Evolutionary conservation across 2,113 vertebrate genomes (phyloP).

Genomic region (Chrysemys picta): DNA sequence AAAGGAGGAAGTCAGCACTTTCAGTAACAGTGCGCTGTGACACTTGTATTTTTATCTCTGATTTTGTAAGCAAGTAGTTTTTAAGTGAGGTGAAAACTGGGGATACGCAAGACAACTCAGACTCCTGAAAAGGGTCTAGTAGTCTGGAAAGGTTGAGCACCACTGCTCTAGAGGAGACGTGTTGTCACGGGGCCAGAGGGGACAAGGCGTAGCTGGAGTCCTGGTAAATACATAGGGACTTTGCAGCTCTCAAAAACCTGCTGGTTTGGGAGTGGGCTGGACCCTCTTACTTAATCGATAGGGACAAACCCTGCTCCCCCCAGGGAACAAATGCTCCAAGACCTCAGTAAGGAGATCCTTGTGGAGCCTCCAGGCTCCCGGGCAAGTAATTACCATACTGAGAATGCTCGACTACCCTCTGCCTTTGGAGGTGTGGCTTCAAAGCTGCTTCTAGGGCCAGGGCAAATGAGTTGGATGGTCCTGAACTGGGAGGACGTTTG

Average conservation of each 20-base stretch:
- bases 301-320: not conserved
- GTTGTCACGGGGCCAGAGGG: not conserved
- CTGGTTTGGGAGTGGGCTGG: not conserved
- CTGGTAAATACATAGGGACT: not conserved
- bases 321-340: not conserved
- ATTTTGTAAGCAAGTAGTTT: too few species aligned
- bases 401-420: not conserved
- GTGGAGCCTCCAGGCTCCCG: not conserved
- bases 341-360: not conserved
- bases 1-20: too few species aligned
- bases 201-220: not conserved
- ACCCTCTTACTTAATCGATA: not conserved
- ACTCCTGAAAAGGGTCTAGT: too few species aligned
- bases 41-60: too few species aligned
- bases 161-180: not conserved
- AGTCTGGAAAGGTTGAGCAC: too few species aligned
- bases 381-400: not conserved
- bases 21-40: too few species aligned
- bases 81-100: too few species aligned
- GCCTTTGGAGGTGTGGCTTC: not conserved
- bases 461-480: not conserved
- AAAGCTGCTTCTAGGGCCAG: not conserved
- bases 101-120: too few species aligned
- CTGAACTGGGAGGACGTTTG: not conserved
- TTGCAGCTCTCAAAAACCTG: not conserved